Base-by-base conservation (phyloP, 2,888 invertebrate genomes). In the Tineola bisselliella region DNA sequence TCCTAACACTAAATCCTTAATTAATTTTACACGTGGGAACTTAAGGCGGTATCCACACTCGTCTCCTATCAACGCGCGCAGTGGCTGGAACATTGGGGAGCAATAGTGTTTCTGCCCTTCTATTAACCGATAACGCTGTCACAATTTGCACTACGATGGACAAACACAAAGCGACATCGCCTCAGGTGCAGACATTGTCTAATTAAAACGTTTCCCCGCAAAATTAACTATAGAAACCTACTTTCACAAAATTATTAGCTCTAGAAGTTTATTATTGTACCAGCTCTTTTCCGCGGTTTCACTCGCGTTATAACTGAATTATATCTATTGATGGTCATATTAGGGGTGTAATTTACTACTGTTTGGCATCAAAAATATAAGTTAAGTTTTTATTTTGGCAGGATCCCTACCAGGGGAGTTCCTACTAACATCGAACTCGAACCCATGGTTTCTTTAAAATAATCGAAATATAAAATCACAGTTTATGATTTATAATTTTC, bases 21-120 rank as follows among this genome's bases (percentile, higher is more conserved):
- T 61, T 61, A 61, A 61, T 61, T 61, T 44, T 61, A 58, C 58
- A 58, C 61, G 61, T 33, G 38, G 48, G 54, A 19, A 31, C 44
- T 61, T 43, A 52, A 52, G 69, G 68, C 65, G 69, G 70, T 56
- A 25, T 25, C 30, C 19, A 25, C 25, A 17, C 19, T 25, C 25
- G 13, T 67, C 68, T 67, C 69, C 73, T 75, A 76, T 76, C 72
- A 74, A 68, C 69, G 70, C 66, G 71, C 68, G 72, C 72, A 73
- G 65, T 65, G 66, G 68, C 70, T 63, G 70, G 69, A 72, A 74
- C 71, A 71, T 69, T 66, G 65, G 66, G 66, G 69, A 67, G 69
- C 69, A 69, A 70, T 71, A 70, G 17, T 31, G 60, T 44, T 44
- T 30, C 68, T 62, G 59, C 70, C 70, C 70, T 58, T 31, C 58